These are phyloP conservation scores for Cinclus cinclus DNA, from an alignment of 2,113 vertebrate genomes.

Conservation along the genomic window DNA sequence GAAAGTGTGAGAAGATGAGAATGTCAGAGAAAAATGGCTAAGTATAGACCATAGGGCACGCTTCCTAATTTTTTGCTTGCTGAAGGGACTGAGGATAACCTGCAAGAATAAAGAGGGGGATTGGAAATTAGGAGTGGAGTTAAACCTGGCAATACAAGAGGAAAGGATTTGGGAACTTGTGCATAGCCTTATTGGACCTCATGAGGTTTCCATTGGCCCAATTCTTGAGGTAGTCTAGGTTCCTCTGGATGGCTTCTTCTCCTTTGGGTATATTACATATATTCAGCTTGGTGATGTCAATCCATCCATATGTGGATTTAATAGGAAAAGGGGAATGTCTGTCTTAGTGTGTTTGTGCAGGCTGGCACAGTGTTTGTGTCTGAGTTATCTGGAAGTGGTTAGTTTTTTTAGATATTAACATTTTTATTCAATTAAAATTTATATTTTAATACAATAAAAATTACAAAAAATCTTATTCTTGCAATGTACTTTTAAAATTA, in stretches of 20 bases:
- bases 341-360: background rate
- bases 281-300: background rate
- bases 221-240: background rate
- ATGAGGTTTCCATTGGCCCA: background rate
- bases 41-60: rapidly evolving
- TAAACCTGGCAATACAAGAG: background rate
- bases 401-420: background rate
- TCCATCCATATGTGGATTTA: background rate
- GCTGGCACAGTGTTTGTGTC: background rate
- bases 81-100: background rate
- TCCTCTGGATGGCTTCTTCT: background rate
- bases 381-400: background rate
- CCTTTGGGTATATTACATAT: background rate
- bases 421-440: background rate
- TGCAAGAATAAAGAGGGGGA: background rate
- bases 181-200: background rate
- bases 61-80: background rate
- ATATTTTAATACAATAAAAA: background rate
- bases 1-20: background rate
- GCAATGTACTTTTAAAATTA: background rate
- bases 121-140: background rate
- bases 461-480: background rate
- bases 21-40: background rate
- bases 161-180: background rate
- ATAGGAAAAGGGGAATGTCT: background rate